A percentile compares a stretch with the other conserved stretches of the same genome.
Conservation (phyloP, 2,113 vertebrate species). For the human (Homo sapiens) region GRCh38 chrX:8191001-8191500, state of each 20-base stretch:
- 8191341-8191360: fast-evolving
- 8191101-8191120: fast-evolving
- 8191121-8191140: background rate
- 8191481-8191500: fast-evolving
- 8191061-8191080: background rate
- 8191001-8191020: fast-evolving
- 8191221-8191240: fast-evolving
- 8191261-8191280: fast-evolving
- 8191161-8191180: fast-evolving
- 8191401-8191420: no score
- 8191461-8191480: no score
- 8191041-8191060: fast-evolving
- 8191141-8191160: fast-evolving
- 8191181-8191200: background rate
- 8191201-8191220: no score
- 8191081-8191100: background rate
- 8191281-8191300: fast-evolving
- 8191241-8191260: background rate
- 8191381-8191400: background rate
- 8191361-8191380: background rate
- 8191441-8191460: background rate
- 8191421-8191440: no score
- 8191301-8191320: background rate
- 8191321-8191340: background rate
- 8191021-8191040: fast-evolving